A percentile compares a stretch with the other conserved stretches of the same genome.
phyloP scores from a whole-genome alignment of 2,797 vertebrate genomes.

The Tapera naevia region DNA sequence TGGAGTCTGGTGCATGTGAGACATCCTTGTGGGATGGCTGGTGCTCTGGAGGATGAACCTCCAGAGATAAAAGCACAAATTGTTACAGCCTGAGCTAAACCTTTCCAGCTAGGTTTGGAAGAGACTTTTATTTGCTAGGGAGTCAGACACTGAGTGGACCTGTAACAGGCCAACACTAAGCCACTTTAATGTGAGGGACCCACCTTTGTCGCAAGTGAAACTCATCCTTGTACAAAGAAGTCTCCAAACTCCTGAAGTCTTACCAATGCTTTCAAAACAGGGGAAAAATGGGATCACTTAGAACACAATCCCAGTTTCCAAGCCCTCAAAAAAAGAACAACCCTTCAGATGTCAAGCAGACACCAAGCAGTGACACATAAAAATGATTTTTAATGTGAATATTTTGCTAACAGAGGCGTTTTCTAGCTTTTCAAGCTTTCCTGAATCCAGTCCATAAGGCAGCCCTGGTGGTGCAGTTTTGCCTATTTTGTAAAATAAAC shows the following conservation, averaged over 20 bases:
- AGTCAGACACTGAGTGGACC: not conserved
- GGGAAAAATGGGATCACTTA: not conserved
- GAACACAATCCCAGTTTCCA: not conserved
- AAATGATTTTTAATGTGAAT: accelerated
- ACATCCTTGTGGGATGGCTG: not conserved
- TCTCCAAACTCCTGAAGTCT: not conserved
- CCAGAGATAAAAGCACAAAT: not conserved
- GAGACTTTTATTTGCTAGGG: not conserved
- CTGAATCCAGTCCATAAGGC: not conserved
- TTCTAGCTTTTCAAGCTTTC: not conserved
- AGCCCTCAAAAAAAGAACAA: not conserved
- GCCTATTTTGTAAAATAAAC: not conserved
- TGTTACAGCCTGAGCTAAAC: not conserved
- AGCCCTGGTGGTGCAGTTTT: not conserved
- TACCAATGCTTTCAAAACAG: not conserved
- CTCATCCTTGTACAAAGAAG: not conserved
- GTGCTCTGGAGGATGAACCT: not conserved
- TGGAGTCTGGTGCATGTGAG: not conserved
- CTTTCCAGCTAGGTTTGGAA: not conserved
- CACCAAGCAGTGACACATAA: not conserved
- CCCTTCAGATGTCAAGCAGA: not conserved
- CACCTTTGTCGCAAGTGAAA: not conserved
- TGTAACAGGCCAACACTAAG: not conserved
- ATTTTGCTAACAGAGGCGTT: not conserved
- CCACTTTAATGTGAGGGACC: not conserved